A percentile compares a stretch with the other conserved stretches of the same genome.
phyloP scores from a whole-genome alignment of 2,888 invertebrate species.

The Conomelus anceps region DNA sequence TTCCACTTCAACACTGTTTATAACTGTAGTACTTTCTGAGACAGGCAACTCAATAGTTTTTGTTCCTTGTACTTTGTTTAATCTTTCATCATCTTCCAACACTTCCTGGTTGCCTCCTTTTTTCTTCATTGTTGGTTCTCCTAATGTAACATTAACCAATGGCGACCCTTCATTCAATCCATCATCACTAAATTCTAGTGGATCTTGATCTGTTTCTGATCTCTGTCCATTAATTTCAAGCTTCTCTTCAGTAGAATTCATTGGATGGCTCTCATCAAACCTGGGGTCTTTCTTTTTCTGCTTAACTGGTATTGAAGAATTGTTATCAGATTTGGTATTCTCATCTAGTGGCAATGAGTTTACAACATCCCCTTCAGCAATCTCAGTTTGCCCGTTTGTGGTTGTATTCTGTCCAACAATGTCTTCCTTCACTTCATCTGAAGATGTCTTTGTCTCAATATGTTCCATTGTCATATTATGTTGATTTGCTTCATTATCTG shows the following conservation, averaged over 20 bases:
- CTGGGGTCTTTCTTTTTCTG: conserved; percentile 5
- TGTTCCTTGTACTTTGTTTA: background rate
- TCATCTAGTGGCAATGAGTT: background rate
- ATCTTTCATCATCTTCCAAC: background rate
- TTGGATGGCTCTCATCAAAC: background rate
- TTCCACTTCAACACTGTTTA: background rate
- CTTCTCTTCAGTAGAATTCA: background rate
- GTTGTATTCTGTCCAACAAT: background rate
- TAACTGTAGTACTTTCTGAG: background rate
- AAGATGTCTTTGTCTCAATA: background rate
- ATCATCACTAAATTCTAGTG: conserved; percentile 21
- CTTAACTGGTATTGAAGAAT: background rate
- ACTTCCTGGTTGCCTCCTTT: background rate
- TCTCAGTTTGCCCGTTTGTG: background rate
- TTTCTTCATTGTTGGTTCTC: background rate
- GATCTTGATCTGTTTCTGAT: conserved; percentile 18
- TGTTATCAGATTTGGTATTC: background rate
- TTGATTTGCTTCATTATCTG: background rate
- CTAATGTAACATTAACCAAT: conserved; percentile 22
- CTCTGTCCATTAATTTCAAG: background rate
- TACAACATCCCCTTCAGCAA: background rate
- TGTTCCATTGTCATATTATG: background rate
- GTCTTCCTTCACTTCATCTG: background rate
- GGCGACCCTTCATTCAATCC: conserved; percentile 19
- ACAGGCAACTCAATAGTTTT: background rate